Evolutionary conservation across 2,888 invertebrate species (phyloP).

Genomic region (Tolmerus cingulatus): DNA sequence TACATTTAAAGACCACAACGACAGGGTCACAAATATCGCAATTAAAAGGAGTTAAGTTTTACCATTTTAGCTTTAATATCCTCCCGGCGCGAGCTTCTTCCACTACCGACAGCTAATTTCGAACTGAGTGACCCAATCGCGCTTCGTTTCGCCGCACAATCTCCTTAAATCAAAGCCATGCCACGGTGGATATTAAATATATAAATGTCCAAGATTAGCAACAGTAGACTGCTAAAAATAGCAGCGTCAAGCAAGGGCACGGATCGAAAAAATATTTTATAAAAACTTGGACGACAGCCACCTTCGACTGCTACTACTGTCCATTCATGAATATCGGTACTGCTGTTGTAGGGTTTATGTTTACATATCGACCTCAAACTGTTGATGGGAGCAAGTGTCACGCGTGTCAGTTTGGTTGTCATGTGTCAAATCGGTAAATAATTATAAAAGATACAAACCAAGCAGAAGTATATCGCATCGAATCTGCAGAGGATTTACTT

Average conservation of each 20-base stretch:
- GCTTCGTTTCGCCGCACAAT: not conserved
- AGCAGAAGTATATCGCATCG: not conserved
- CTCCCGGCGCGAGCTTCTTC: conserved; percentile 39
- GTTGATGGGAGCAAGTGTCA: not conserved
- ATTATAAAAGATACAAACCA: not conserved
- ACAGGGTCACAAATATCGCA: not conserved
- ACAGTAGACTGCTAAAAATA: not conserved
- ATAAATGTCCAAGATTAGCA: not conserved
- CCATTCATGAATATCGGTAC: not conserved
- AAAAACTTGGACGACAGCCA: not conserved
- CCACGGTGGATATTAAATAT: not conserved
- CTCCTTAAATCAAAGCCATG: not conserved
- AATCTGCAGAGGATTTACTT: not conserved
- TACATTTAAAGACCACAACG: not conserved
- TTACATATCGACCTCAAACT: not conserved
- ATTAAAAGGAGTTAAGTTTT: not conserved
- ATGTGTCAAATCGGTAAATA: too few relatives aligned
- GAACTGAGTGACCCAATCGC: conserved; percentile 24
- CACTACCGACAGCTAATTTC: conserved; percentile 31
- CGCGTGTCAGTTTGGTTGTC: not conserved
- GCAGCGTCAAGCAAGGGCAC: not conserved
- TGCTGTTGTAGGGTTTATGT: not conserved
- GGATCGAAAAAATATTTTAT: not conserved
- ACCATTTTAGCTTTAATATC: conserved; percentile 30
- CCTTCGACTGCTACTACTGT: not conserved